phyloP scores from a whole-genome alignment of 2,797 vertebrate species.

The Coregonus sp. region DNA sequence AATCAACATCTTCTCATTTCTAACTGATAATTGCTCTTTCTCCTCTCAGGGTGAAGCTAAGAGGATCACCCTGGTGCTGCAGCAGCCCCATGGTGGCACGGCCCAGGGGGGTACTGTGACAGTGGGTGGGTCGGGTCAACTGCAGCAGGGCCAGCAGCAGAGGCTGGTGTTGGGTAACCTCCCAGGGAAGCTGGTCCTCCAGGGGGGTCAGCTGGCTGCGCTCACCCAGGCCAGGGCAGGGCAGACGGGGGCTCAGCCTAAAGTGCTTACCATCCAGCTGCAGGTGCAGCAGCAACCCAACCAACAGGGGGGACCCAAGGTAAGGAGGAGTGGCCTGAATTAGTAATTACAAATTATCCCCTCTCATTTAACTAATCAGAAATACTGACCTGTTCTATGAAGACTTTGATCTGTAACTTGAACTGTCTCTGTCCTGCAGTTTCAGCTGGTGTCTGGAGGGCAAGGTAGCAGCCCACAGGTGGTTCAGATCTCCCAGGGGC shows the following conservation, averaged over 20 bases:
- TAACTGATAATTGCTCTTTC: no score
- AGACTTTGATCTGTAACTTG: constrained; percentile 1
- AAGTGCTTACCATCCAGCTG: constrained; percentile 93
- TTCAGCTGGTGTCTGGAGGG: constrained; percentile 77
- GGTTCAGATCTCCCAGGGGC: constrained; percentile 82
- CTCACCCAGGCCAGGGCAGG: constrained; percentile 85
- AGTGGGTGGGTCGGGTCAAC: constrained; percentile 60
- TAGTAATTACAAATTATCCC: background rate
- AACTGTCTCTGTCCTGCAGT: constrained; percentile 58
- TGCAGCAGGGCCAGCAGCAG: constrained; percentile 75
- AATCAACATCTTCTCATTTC: background rate
- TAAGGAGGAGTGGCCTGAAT: constrained; percentile 43
- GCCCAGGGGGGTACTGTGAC: constrained; percentile 56
- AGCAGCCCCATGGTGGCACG: constrained; percentile 80
- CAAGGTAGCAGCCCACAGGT: constrained; percentile 80
- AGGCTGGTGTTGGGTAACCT: constrained; percentile 88
- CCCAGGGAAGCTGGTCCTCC: constrained; percentile 89
- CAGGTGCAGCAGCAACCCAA: constrained; percentile 87
- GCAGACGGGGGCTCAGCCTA: constrained; percentile 84
- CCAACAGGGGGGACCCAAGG: constrained; percentile 86
- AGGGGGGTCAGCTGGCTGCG: constrained; percentile 88
- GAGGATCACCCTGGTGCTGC: constrained; percentile 91
- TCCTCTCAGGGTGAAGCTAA: constrained; percentile 83
- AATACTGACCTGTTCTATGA: background rate
- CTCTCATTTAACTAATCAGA: background rate